Evolutionary conservation across 2,888 invertebrate species (phyloP).

Genomic region (Platynereis dumerilii): DNA sequence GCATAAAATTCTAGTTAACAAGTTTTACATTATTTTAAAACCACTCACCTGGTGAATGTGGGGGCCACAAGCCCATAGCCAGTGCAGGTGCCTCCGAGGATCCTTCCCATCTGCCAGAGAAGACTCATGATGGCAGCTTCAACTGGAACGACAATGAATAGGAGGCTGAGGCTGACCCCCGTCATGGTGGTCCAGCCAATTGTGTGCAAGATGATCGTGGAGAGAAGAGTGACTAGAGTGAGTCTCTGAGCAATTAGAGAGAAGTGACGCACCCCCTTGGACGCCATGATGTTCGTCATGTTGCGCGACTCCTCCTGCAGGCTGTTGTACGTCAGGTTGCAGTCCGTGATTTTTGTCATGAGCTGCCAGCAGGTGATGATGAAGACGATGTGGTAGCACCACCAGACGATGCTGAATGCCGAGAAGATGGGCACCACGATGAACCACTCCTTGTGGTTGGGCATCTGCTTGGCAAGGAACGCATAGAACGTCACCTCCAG

Average conservation of each 20-base stretch:
- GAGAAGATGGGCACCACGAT: slow-evolving; percentile 61
- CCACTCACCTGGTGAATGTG: slow-evolving; percentile 48
- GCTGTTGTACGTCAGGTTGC: slow-evolving; percentile 41
- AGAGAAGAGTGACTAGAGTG: slow-evolving; percentile 49
- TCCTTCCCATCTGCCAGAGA: slow-evolving; percentile 55
- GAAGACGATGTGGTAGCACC: slow-evolving; percentile 54
- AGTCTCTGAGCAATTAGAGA: slow-evolving; percentile 57
- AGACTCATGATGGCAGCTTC: slow-evolving; percentile 54
- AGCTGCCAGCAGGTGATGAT: slow-evolving; percentile 57
- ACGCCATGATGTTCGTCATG: slow-evolving; percentile 56
- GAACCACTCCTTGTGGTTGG: slow-evolving; percentile 63
- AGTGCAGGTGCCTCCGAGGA: slow-evolving; percentile 61
- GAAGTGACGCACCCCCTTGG: slow-evolving; percentile 62
- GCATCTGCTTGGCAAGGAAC: slow-evolving; percentile 47
- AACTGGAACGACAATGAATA: slow-evolving; percentile 52
- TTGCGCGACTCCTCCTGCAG: slow-evolving; percentile 40
- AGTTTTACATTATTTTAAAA: too few relatives aligned
- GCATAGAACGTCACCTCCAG: slow-evolving; percentile 45
- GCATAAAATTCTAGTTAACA: too few relatives aligned
- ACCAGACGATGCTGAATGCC: slow-evolving; percentile 52
- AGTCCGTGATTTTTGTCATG: slow-evolving; percentile 56
- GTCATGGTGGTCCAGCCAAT: slow-evolving; percentile 60
- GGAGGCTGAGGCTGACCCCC: slow-evolving; percentile 48
- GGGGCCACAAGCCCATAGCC: slow-evolving; percentile 62
- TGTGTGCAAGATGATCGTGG: slow-evolving; percentile 46